Conservation (phyloP, 2,888 invertebrate species). For the Minunthozetes semirufus region DNA sequence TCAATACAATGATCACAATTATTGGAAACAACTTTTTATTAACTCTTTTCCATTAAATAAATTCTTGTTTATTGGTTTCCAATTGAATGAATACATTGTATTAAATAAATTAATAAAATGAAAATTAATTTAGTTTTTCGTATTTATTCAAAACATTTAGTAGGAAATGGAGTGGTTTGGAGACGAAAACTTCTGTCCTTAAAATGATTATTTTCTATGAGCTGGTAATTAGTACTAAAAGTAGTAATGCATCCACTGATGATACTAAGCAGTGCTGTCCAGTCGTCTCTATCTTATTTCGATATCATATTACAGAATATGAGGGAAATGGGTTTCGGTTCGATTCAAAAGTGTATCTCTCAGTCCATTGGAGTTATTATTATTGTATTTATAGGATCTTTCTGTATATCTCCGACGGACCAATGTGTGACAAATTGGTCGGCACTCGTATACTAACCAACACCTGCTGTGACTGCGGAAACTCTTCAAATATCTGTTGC, state of each 20-base stretch:
- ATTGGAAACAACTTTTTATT: slow-evolving; percentile 1
- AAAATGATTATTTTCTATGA: not conserved
- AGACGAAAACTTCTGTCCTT: not conserved
- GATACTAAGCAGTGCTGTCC: not conserved
- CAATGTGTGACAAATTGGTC: slow-evolving; percentile 19
- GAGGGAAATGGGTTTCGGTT: slow-evolving; percentile 17
- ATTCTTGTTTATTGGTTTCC: not conserved
- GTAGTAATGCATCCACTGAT: not conserved
- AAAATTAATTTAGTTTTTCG: not conserved
- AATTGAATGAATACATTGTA: not conserved
- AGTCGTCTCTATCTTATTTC: not conserved
- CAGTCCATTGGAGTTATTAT: not conserved
- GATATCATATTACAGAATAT: slow-evolving; percentile 1
- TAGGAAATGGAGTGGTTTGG: not conserved
- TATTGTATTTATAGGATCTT: not conserved
- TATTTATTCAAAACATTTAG: not conserved
- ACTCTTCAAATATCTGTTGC: slow-evolving; percentile 8
- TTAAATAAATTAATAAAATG: not conserved
- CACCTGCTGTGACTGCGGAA: slow-evolving; percentile 31
- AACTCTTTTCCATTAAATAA: slow-evolving; percentile 19
- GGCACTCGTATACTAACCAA: not conserved
- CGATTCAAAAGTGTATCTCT: not conserved
- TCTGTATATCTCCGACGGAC: not conserved
- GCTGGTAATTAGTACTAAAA: not conserved
- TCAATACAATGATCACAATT: not conserved